Conservation (phyloP, 2,797 vertebrate genomes). For the Xerus rutilus region DNA sequence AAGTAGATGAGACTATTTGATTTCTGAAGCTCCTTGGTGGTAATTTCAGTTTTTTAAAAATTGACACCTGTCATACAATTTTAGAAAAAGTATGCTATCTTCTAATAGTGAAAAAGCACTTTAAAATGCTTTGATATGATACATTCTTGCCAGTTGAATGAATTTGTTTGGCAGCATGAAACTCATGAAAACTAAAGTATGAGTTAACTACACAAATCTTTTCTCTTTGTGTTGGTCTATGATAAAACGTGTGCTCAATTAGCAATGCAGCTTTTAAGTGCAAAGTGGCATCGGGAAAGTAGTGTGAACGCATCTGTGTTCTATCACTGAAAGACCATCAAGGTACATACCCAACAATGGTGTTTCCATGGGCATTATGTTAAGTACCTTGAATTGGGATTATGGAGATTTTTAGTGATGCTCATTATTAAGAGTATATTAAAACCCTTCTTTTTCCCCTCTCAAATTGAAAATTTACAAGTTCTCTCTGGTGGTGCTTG, state of each 20-base stretch:
- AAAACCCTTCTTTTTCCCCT: not conserved
- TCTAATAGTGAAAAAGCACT: conserved; percentile 18
- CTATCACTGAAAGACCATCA: not conserved
- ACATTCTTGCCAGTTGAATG: not conserved
- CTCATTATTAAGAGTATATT: conserved; percentile 39
- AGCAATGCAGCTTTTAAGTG: not conserved
- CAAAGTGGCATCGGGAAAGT: not conserved
- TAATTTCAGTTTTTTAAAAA: conserved; percentile 23
- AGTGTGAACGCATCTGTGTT: not conserved
- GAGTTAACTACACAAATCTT: not conserved
- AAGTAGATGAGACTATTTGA: conserved; percentile 6
- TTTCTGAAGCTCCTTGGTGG: conserved; percentile 40
- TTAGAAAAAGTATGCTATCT: conserved; percentile 1
- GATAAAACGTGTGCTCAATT: too few species aligned
- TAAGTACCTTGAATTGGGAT: not conserved
- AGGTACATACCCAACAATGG: not conserved
- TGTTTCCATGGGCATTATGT: not conserved
- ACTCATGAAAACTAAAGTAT: conserved; percentile 38
- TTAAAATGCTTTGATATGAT: conserved; percentile 10
- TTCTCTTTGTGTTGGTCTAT: conserved; percentile 2
- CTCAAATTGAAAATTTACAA: not conserved
- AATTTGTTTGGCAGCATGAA: conserved; percentile 33
- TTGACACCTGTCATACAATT: not conserved
- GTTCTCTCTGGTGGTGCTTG: not conserved
- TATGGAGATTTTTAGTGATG: not conserved